A percentile compares a stretch with the other conserved stretches of the same genome.
phyloP scores from a whole-genome alignment of 2,888 invertebrate species.

The Steinernema carpocapsae region DNA sequence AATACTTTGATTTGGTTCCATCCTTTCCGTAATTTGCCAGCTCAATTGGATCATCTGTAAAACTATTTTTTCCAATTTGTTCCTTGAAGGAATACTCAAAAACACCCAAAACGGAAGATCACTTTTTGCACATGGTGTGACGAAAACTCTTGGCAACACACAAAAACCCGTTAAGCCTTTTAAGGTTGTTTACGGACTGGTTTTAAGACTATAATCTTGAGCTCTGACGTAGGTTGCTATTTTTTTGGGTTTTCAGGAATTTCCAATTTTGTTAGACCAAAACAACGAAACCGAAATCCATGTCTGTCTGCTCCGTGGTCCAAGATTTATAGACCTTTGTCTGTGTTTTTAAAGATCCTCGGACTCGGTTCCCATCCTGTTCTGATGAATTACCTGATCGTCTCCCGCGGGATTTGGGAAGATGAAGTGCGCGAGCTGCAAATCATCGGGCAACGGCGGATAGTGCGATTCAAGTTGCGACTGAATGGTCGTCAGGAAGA shows the following conservation, averaged over 20 bases:
- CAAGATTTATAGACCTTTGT: conserved; percentile 1
- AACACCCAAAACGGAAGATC: too few species aligned
- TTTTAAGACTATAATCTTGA: too few species aligned
- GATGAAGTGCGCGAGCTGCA: conserved; percentile 48
- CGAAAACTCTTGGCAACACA: too few species aligned
- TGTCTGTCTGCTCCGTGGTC: background rate
- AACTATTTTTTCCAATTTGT: too few species aligned
- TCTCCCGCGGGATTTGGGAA: conserved; percentile 15
- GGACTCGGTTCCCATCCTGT: background rate
- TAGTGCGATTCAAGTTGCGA: conserved; percentile 52
- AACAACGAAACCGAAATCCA: too few species aligned
- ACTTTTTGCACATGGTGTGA: too few species aligned
- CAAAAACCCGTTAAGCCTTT: too few species aligned
- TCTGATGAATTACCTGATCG: conserved; percentile 29
- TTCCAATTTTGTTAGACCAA: too few species aligned
- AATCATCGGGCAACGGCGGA: conserved; percentile 56
- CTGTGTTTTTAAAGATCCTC: background rate
- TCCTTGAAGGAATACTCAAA: too few species aligned
- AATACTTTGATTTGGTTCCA: too few species aligned
- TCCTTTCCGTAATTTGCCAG: conserved; percentile 10
- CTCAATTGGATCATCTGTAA: conserved; percentile 4
- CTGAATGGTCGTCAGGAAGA: conserved; percentile 44
- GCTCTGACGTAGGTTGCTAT: background rate
- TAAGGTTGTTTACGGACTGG: too few species aligned
- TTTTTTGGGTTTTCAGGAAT: too few species aligned